phyloP scores from a whole-genome alignment of 2,888 invertebrate species.

The Parthenolecanium corni region DNA sequence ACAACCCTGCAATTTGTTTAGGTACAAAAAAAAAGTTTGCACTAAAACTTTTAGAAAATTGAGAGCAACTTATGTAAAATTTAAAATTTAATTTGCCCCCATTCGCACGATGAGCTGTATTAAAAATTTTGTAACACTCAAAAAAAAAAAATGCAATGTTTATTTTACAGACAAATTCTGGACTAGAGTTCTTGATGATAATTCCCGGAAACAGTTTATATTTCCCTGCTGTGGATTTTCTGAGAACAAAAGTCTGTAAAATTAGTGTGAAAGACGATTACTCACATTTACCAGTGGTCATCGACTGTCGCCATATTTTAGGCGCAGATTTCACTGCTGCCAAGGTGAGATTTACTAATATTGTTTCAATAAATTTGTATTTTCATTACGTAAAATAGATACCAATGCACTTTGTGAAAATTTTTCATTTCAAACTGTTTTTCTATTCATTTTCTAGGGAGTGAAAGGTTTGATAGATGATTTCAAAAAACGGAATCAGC shows the following conservation, averaged over 20 bases:
- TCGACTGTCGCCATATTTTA: slow-evolving; percentile 66
- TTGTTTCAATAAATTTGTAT: background rate
- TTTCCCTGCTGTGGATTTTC: slow-evolving; percentile 74
- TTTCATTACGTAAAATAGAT: background rate
- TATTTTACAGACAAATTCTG: slow-evolving; percentile 50
- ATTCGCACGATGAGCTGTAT: too few species aligned
- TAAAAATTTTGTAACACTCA: too few species aligned
- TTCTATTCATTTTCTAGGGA: slow-evolving; percentile 43
- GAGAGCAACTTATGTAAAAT: too few species aligned
- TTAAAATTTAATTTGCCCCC: too few species aligned
- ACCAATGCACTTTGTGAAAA: background rate
- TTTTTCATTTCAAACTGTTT: background rate
- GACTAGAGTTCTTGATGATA: slow-evolving; percentile 60
- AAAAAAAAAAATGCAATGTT: too few species aligned
- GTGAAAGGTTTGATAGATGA: slow-evolving; percentile 64
- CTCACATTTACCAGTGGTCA: slow-evolving; percentile 60
- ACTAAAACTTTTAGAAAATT: too few species aligned
- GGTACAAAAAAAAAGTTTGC: too few species aligned
- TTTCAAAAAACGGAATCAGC: slow-evolving; percentile 56
- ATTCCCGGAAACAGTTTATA: slow-evolving; percentile 70
- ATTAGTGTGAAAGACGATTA: slow-evolving; percentile 59
- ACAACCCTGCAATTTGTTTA: too few species aligned
- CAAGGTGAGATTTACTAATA: slow-evolving; percentile 39
- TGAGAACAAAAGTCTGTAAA: slow-evolving; percentile 63
- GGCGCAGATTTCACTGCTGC: slow-evolving; percentile 80